Base-by-base conservation (phyloP, 1,140 invertebrate species). In the Pseudomyrmex cubaensis region DNA sequence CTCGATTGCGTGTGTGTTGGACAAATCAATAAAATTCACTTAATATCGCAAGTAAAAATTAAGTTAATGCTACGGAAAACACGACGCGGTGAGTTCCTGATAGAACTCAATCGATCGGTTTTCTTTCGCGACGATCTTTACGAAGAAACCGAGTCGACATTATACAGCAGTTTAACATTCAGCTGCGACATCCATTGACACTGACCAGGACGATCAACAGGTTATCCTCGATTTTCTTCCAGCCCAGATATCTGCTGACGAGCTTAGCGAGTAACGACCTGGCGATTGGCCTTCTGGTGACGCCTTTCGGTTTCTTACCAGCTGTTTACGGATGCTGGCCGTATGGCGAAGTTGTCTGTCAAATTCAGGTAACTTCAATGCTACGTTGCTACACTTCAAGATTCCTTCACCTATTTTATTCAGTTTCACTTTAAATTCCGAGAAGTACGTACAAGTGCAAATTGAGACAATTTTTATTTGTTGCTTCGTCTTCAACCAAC, bases 331-430 rank as follows among this genome's bases (percentile, higher is more conserved):
- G 96, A 90, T 98, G 97, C 91, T 98, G 97, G 97, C 97, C 97
- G n/a, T 98, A 97, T 92, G 97, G 97, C 59, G 97, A 98, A 94
- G 96, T 98, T 89, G 96, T 97, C 92, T 98, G 97, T 93, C 97
- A 98, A 95, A 97, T 98, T 93, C 97, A 98, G 97, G 97, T 98
- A 94, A 95, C 13, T 66, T 48, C 46, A n/a, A 25, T 15, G 20
- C 56, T 61, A 35, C 25, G 56, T 48, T 17, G 25, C 13, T 22
- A 80, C 0, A 64, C 70, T 22, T 25, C 2, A 2, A 35, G 5
- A 35, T 35, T 35, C 5, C 5, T 7, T 5, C 35, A 7, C 5
- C 35, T 4, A 35, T 35, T 35, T 35, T 35, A 35, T 35, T 35
- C 35, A 7, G 5, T 35, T 35, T 5, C 5, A 7, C 35, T 35